Percentiles rank a stretch among this genome's conserved stretches.
These are phyloP conservation scores for Amphilophus citrinellus DNA, from an alignment of 2,113 vertebrate species.

Conservation along the genomic window DNA sequence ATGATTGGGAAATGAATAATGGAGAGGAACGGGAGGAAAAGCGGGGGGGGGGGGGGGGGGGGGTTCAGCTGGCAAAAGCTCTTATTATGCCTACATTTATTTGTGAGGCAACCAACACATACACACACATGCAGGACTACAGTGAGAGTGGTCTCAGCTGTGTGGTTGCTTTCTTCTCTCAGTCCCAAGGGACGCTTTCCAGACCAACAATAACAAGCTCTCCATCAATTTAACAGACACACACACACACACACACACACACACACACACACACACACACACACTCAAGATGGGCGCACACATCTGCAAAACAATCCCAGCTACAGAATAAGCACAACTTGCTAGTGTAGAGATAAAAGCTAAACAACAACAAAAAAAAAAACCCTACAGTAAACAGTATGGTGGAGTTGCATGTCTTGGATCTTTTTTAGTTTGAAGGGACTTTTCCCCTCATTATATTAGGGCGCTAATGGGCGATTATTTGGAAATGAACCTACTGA, in stretches of 20 bases:
- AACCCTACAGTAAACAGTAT: background rate
- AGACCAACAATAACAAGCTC: slow-evolving; percentile 71
- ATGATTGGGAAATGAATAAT: background rate
- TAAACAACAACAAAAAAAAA: background rate
- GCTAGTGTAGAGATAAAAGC: slow-evolving; percentile 2
- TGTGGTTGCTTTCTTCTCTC: slow-evolving; percentile 56
- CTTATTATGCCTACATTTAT: slow-evolving; percentile 54
- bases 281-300: slow-evolving; percentile 8
- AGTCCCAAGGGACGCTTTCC: slow-evolving; percentile 59
- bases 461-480: background rate
- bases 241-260: background rate
- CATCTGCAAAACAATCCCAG: slow-evolving; percentile 33
- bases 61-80: slow-evolving; percentile 40
- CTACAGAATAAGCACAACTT: slow-evolving; percentile 40
- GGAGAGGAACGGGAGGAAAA: background rate
- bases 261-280: no score
- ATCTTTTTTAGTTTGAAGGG: background rate
- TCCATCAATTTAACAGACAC: slow-evolving; percentile 54
- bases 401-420: background rate
- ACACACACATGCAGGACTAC: slow-evolving; percentile 1
- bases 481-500: background rate
- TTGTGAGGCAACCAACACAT: slow-evolving; percentile 33
- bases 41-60: background rate
- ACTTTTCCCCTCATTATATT: background rate
- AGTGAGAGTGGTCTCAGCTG: slow-evolving; percentile 73